Base-by-base conservation (phyloP, 2,888 invertebrate species). In the Pherbina coryleti region DNA sequence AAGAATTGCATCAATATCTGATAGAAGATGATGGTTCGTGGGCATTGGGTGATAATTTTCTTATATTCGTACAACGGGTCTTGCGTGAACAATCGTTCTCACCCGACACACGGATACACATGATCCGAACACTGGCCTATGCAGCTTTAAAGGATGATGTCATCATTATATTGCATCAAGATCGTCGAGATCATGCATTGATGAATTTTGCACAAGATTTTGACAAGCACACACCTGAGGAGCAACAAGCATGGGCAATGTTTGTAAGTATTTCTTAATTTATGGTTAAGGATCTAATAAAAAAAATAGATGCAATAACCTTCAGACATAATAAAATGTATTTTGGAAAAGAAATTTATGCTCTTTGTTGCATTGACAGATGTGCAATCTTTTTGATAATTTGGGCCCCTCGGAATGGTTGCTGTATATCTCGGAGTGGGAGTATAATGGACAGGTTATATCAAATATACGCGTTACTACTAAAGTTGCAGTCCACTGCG, bases 391-490 rank as follows among this genome's bases (percentile, higher is more conserved):
- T 90, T 97, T 97, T 90, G 96, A 96, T 89, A 95, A 96, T 90
- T 90, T 95, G 53, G 95, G 95, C 82, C 95, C 96, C 78, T 96
- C 97, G 0, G 97, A 97, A 90, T 97, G 97, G 97, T 90, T 97
- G 86, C 91, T 97, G 84, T 97, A 97, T 91, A 97, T 97, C 88
- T 97, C 97, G 72, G 97, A 97, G 90, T 97, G 97, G 97, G 93
- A 93, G 64, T 92, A 92, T 86, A 92, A 93, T 84, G 94, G 93
- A 17, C 94, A 93, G 85, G 92, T 92, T 83, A 93, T 95, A 79
- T 96, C 96, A 87, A 97, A 97, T 90, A 96, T 97, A 81, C 92
- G 96, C 77, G 96, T 95, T 75, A 97, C 97, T 78, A 97, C 97
- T 11, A 97, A 97, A 91, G 95, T 96, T 79, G 95, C 95, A 64